Conservation (phyloP, 2,888 invertebrate species). For the Himalopsyche tibetana region DNA sequence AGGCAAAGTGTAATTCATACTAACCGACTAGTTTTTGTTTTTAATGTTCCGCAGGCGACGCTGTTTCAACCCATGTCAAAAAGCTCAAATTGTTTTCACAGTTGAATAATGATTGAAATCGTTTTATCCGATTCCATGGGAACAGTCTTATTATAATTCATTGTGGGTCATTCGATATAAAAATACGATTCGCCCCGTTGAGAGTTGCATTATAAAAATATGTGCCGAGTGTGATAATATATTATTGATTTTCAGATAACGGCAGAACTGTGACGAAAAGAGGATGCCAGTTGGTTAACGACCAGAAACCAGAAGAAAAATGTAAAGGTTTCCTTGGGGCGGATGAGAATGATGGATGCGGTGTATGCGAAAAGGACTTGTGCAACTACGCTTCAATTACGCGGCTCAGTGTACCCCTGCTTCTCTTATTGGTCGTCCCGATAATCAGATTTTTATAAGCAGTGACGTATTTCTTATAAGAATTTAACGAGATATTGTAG, state of each 20-base stretch:
- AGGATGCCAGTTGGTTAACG: slow-evolving; percentile 35
- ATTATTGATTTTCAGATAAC: slow-evolving; percentile 49
- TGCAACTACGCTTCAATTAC: slow-evolving; percentile 53
- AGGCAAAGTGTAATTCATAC: no score
- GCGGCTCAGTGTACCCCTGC: neutral
- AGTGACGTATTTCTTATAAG: no score
- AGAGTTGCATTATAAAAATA: neutral
- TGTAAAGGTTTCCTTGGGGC: slow-evolving; percentile 26
- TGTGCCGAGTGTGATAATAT: neutral
- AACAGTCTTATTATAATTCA: no score
- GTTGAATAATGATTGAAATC: no score
- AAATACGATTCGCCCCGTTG: no score
- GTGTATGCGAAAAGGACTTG: slow-evolving; percentile 38
- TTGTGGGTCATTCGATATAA: no score
- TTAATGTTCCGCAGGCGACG: no score
- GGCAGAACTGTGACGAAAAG: slow-evolving; percentile 43
- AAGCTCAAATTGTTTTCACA: no score
- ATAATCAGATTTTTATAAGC: slow-evolving; percentile 41
- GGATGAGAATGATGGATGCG: slow-evolving; percentile 25
- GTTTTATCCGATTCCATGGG: no score
- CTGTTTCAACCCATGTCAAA: no score
- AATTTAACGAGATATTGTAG: no score
- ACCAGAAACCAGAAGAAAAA: neutral
- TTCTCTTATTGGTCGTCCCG: slow-evolving; percentile 4
- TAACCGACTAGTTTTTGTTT: no score